phyloP scores from a whole-genome alignment of 2,113 vertebrate species.

The Nycticorax nycticorax region DNA sequence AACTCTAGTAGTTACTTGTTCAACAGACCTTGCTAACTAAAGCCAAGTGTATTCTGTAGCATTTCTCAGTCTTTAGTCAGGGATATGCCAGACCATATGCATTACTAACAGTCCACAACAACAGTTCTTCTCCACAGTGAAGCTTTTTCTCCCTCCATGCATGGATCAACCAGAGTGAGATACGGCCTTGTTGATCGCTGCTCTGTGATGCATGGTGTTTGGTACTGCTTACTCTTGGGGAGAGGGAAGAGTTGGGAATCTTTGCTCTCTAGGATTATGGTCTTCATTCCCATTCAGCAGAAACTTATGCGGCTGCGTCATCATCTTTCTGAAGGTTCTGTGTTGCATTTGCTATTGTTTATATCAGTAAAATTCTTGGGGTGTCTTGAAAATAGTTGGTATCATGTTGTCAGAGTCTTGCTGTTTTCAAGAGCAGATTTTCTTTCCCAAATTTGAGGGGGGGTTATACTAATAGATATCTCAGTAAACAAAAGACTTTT shows the following conservation, averaged over 20 bases:
- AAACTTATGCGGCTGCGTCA: neutral
- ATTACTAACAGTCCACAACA: neutral
- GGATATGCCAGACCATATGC: neutral
- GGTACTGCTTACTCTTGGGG: neutral
- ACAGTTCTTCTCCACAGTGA: neutral
- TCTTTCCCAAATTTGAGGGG: neutral
- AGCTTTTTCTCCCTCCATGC: neutral
- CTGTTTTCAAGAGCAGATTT: neutral
- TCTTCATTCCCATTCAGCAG: neutral
- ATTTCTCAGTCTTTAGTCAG: neutral
- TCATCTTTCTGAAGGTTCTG: neutral
- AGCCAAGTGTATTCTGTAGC: neutral
- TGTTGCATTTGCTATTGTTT: neutral
- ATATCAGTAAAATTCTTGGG: neutral
- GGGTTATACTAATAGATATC: neutral
- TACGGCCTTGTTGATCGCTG: accelerated
- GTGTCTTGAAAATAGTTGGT: neutral
- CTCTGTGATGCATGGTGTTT: neutral
- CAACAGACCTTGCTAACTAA: neutral
- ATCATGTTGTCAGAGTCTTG: neutral
- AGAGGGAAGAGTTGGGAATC: neutral
- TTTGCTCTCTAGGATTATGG: neutral
- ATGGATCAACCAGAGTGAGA: neutral
- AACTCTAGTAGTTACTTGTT: neutral
- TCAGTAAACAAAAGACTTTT: neutral